Base-by-base conservation (phyloP, 2,113 vertebrate genomes). In the Nesospiza acunhae region DNA sequence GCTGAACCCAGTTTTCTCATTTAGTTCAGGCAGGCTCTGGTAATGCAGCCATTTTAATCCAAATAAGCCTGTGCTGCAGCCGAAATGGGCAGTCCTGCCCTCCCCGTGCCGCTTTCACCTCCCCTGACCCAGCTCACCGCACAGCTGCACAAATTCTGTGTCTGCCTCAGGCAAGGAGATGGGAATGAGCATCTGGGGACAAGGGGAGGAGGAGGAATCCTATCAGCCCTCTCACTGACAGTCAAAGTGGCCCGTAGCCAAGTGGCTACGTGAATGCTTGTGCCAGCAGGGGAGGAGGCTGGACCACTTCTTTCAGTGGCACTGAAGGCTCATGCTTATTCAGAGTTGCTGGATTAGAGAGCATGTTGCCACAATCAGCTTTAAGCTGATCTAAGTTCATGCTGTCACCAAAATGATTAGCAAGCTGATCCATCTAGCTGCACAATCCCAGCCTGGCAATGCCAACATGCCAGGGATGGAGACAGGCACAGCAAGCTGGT, bases 31-130 rank as follows among this genome's bases (percentile, higher is more conserved):
- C 69, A 28, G 83, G 76, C 91, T 90, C 49, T 70, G 47, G 68
- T 77, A 70, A 81, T 35, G 68, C 89, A 78, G 55, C 76, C 83
- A 49, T 94, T 93, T 96, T 89, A 96, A 96, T 92, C 91, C 80
- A 21, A 39, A 2, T 64, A 68, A 85, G 41, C 64, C 94, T 19
- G 37, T 24, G 3, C 84, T 41, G 82, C 79, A 52, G 83, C 69
- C 15, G 1, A 93, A 94, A 90, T 52, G 89, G 91, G 89, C 94
- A 96, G 68, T 42, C 66, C 86, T 94, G 93, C 86, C 86, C 91
- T 86, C 86, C 41, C 80, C 0, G 0, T 81, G 89, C 91, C 3
- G 46, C 56, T 87, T 63, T 94, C 95, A 94, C 96, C 89, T 93
- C 89, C 75, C 22, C 83, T 95, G 94, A 95, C 94, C 95, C 16